Conservation (phyloP, 1,140 invertebrate genomes). For the Antheraea pernyi region DNA sequence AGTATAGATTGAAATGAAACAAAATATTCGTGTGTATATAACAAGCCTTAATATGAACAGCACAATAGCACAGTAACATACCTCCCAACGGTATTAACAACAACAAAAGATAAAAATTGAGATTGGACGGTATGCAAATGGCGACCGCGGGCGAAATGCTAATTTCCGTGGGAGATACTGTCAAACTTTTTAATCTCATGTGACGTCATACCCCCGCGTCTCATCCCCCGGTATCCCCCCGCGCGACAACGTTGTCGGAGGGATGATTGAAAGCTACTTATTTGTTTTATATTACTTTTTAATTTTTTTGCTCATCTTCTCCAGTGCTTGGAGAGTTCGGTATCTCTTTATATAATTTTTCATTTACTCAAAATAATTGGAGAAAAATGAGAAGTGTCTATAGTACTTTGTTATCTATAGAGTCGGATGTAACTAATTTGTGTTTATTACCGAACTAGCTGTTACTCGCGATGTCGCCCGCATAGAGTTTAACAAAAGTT, state of each 20-base stretch:
- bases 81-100: constrained; percentile 28
- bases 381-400: no score
- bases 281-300: constrained; percentile 79
- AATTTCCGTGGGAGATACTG: constrained; percentile 75
- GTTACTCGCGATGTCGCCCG: no score
- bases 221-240: constrained; percentile 23
- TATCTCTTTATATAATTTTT: not conserved
- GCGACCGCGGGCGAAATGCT: constrained; percentile 63
- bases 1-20: no score
- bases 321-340: constrained; percentile 31
- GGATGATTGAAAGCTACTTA: constrained; percentile 76
- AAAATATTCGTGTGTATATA: not conserved
- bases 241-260: constrained; percentile 47
- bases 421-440: no score
- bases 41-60: not conserved
- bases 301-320: constrained; percentile 68
- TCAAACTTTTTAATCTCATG: constrained; percentile 78
- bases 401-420: no score
- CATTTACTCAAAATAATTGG: not conserved
- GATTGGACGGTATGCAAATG: constrained; percentile 61
- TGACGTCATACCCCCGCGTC: constrained; percentile 50
- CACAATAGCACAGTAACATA: constrained; percentile 10
- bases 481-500: no score
- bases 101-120: constrained; percentile 47
- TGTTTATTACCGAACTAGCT: no score